Evolutionary conservation across 1,140 invertebrate genomes (phyloP), one percentile per base, ranked within the genome.

Genomic region (Cydia amplana): DNA sequence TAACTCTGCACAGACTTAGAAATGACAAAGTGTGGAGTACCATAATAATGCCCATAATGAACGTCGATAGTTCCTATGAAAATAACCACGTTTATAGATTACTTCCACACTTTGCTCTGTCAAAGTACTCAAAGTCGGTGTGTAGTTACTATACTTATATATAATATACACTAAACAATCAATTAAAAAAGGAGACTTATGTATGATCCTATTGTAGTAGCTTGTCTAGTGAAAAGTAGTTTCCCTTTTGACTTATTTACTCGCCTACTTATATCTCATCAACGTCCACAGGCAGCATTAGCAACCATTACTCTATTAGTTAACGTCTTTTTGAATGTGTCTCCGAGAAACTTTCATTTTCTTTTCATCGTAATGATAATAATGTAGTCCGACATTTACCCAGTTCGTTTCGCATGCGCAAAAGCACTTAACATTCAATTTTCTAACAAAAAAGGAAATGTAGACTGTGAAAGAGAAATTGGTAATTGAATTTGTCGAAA

Each of bases 401-500:
- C n/a, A 18, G 32, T 36, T 70, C n/a, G 32, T 36, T 70, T 36
- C 65, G 65, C 65, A 70, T 70, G 65, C n/a, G 16, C 65, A 16
- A 67, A 67, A 36, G 32, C 65, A 70, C 65, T 70, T 36, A 36
- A 70, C 25, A 70, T 70, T n/a, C 43, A 36, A 36, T n/a, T 36
- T 70, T 70, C 65, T 70, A 70, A 70, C 65, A 70, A 43, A 70
- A 74, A 46, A 74, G 20, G 43, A 60, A 63, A 51, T 36, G 40
- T 74, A 74, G 46, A 63, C 28, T 25, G 73, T 74, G 60, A 74
- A 65, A 74, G 63, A 55, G 64, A 72, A 75, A 75, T 70, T 75
- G 36, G 49, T 75, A 75, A 75, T 75, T 75, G 74, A 76, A 76
- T 76, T 72, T 63, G 70, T 20, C 63, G 32, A 75, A 75, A 63